phyloP scores from a whole-genome alignment of 2,888 invertebrate genomes.

The Cordylochernes scorpioides region DNA sequence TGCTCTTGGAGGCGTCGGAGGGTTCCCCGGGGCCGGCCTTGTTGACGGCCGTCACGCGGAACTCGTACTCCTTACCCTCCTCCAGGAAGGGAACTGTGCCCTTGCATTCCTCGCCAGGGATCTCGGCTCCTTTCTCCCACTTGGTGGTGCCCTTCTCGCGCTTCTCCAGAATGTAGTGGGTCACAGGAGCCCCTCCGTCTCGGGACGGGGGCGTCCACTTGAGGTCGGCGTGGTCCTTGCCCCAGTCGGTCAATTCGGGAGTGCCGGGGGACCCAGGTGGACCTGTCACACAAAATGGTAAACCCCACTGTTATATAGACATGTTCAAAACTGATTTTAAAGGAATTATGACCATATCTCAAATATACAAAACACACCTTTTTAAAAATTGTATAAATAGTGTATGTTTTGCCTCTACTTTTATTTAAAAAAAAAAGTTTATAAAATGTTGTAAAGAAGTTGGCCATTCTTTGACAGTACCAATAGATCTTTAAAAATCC shows the following conservation, averaged over 20 bases:
- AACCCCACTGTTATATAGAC: too few species aligned
- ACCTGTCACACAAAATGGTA: too few species aligned
- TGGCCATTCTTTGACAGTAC: too few species aligned
- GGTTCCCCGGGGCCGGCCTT: constrained; percentile 24
- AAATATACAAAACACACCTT: background rate
- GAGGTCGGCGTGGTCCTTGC: constrained; percentile 41
- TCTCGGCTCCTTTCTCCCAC: constrained; percentile 75
- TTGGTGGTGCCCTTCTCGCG: constrained; percentile 20
- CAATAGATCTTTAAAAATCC: too few species aligned
- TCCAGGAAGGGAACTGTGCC: constrained; percentile 64
- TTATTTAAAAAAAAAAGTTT: background rate
- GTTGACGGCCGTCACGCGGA: constrained; percentile 24
- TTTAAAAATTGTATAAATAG: background rate
- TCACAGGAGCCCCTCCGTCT: constrained; percentile 17
- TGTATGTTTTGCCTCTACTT: background rate
- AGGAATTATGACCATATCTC: too few species aligned
- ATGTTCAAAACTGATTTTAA: too few species aligned
- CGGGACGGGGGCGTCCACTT: constrained; percentile 34
- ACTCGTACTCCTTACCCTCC: constrained; percentile 32
- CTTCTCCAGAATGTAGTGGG: constrained; percentile 52
- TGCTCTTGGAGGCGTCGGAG: constrained; percentile 39
- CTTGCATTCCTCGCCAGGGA: constrained; percentile 64
- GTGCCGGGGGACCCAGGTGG: constrained; percentile 57
- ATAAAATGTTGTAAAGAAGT: background rate
- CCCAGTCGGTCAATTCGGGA: constrained; percentile 40